Percentiles rank a stretch among this genome's conserved stretches.
phyloP scores from a whole-genome alignment of 2,113 vertebrate genomes.

The Tachysurus fulvidraco region DNA sequence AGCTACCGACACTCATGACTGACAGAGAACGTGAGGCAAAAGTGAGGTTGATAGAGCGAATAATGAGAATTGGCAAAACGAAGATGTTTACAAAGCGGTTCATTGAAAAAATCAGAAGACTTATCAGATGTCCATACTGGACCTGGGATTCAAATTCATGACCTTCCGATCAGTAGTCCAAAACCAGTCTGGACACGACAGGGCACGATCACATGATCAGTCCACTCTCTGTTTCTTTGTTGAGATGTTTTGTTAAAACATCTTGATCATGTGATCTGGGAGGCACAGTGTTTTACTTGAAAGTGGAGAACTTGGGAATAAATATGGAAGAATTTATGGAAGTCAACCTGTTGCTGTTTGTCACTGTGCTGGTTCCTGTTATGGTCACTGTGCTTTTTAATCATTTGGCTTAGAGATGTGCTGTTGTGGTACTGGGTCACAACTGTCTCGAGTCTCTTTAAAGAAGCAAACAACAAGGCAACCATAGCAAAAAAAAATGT shows the following conservation, averaged over 20 bases:
- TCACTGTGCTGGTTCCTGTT: background rate
- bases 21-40: background rate
- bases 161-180: too few relatives aligned
- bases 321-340: background rate
- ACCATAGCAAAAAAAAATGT: too few relatives aligned
- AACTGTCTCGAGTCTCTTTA: too few relatives aligned
- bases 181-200: too few relatives aligned
- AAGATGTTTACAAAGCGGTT: conserved; percentile 20
- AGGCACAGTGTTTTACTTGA: background rate
- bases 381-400: background rate
- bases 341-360: background rate
- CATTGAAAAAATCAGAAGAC: conserved; percentile 9
- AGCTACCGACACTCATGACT: background rate
- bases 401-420: background rate
- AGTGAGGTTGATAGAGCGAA: conserved; percentile 1
- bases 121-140: too few relatives aligned
- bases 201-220: too few relatives aligned
- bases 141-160: too few relatives aligned
- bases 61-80: background rate
- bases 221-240: too few relatives aligned
- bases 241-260: too few relatives aligned
- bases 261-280: background rate
- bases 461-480: too few relatives aligned
- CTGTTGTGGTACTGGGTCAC: background rate
- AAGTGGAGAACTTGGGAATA: background rate